phyloP scores from a whole-genome alignment of 2,113 vertebrate genomes.

The Candoia aspera region DNA sequence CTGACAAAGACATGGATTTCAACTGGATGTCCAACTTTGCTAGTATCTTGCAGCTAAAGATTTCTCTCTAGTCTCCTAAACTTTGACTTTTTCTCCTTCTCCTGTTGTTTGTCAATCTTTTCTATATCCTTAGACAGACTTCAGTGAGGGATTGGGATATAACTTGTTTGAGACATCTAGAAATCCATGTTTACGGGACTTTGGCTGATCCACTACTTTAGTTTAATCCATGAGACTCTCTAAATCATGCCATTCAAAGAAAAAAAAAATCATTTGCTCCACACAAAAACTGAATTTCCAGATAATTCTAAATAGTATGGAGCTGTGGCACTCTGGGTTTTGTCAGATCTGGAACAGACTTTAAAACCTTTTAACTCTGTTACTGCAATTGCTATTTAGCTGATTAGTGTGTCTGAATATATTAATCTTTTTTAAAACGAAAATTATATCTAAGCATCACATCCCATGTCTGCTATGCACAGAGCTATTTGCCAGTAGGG shows the following conservation, averaged over 20 bases:
- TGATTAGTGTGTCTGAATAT: background rate
- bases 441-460: background rate
- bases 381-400: background rate
- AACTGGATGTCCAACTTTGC: background rate
- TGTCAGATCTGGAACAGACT: background rate
- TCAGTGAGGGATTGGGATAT: constrained; percentile 55
- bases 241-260: constrained; percentile 48
- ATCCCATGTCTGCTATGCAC: background rate
- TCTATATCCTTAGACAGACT: constrained; percentile 47
- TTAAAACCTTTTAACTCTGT: background rate
- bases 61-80: constrained; percentile 41
- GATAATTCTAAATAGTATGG: constrained; percentile 42
- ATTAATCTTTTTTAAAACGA: background rate
- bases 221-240: constrained; percentile 40
- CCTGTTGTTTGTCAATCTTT: constrained; percentile 48
- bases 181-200: constrained; percentile 53
- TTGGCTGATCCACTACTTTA: constrained; percentile 57
- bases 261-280: constrained; percentile 24
- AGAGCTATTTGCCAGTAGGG: background rate
- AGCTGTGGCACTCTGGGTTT: constrained; percentile 22
- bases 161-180: constrained; percentile 39
- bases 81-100: constrained; percentile 33
- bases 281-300: constrained; percentile 31
- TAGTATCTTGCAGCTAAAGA: constrained; percentile 3
- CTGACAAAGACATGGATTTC: constrained; percentile 34